Base-by-base conservation (phyloP, 1,140 invertebrate species). In the Pectinophora gossypiella region DNA sequence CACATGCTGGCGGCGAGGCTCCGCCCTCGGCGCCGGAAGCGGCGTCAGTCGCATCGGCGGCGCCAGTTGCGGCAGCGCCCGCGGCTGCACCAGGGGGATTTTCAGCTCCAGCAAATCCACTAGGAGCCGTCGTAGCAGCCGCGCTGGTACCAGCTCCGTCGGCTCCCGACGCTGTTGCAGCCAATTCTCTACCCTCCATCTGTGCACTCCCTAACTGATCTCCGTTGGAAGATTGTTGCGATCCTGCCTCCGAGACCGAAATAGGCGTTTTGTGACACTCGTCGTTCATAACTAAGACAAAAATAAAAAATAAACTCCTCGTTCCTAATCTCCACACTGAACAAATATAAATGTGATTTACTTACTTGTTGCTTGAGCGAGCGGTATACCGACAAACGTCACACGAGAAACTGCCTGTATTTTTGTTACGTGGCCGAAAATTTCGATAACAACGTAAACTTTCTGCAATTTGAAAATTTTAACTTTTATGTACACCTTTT, bases 371-470 rank as follows among this genome's bases (percentile, higher is more conserved):
- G 36, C 6, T 18, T 40, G 36, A 6, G 15, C 13, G 3, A 27
- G 12, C 5, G 3, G 7, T 15, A 10, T 53, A 1, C 59, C 54
- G 0, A 64, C 54, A 21, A 63, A 70, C 0, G 19, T 18, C 0
- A 62, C 66, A 23, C 63, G 64, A 1, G 76, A 71, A 0, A 87
- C 62, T 0, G 80, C 71, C 53, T 79, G 72, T n/a, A 87, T 84
- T 56, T 80, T 78, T 10, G 71, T 70, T 0, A 78, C 73, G 3
- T 70, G 56, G 0, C 87, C 87, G 48, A 61, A 78, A 5, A 96
- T 68, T 66, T 96, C 95, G 42, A 95, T 88, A 0, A 95, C 91
- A 3, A 90, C 93, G 76, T 93, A 94, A 19, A 95, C 91, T 88
- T 91, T 91, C 92, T 93, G 81, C 12, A 87, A 81, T 9, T 23